A percentile compares a stretch with the other conserved stretches of the same genome.
Conservation (phyloP, 2,888 invertebrate genomes). For the Dendrolimus pini region DNA sequence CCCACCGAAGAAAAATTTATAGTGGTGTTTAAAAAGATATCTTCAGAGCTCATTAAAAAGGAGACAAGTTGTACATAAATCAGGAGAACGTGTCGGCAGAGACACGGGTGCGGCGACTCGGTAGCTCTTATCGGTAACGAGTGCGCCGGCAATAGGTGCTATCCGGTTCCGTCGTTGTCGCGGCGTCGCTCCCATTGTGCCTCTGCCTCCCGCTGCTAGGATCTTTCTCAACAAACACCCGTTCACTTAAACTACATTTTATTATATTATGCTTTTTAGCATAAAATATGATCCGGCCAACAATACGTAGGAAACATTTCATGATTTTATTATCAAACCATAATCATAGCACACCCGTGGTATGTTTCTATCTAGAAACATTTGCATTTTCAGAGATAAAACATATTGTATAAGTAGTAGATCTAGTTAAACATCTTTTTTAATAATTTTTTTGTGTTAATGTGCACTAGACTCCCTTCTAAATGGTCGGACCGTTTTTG, state of each 20-base stretch:
- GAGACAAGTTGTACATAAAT: slow-evolving; percentile 76
- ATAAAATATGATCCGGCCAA: slow-evolving; percentile 37
- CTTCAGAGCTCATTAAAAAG: slow-evolving; percentile 76
- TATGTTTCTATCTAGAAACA: not conserved
- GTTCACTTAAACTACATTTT: slow-evolving; percentile 39
- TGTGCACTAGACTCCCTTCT: too few relatives aligned
- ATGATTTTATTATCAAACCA: slow-evolving; percentile 7
- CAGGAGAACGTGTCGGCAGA: slow-evolving; percentile 49
- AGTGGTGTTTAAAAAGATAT: slow-evolving; percentile 67
- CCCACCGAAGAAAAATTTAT: slow-evolving; percentile 68
- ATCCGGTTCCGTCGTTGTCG: slow-evolving; percentile 70
- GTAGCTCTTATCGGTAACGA: slow-evolving; percentile 57
- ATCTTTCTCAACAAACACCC: slow-evolving; percentile 31
- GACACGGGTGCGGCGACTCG: slow-evolving; percentile 26
- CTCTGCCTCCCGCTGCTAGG: slow-evolving; percentile 25
- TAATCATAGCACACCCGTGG: slow-evolving; percentile 4
- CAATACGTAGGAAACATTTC: slow-evolving; percentile 13
- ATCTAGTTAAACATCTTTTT: too few relatives aligned
- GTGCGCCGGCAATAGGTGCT: slow-evolving; percentile 71
- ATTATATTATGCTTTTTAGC: slow-evolving; percentile 55
- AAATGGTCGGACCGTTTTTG: too few relatives aligned
- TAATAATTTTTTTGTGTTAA: too few relatives aligned
- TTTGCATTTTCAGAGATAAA: too few relatives aligned
- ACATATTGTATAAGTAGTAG: too few relatives aligned
- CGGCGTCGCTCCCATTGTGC: slow-evolving; percentile 54